Evolutionary conservation across 2,888 invertebrate species (phyloP).

Genomic region (Brachyopa scutellaris): DNA sequence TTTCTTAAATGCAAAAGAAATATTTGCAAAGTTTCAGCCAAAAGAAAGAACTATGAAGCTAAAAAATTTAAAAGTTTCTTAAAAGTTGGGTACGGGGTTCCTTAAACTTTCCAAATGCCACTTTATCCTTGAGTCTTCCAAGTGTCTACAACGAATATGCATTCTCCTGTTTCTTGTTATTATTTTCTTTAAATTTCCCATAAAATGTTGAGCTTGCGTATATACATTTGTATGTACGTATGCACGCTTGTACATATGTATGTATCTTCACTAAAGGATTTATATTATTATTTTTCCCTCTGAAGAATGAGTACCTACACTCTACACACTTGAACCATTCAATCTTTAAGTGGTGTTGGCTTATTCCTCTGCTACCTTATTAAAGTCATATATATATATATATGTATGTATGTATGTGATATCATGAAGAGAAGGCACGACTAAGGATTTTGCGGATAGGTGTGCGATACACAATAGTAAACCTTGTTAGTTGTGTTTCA

Average conservation of each 20-base stretch:
- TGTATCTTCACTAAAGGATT: constrained; percentile 42
- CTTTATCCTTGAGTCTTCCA: constrained; percentile 67
- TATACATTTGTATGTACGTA: too few species aligned
- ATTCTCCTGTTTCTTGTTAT: constrained; percentile 62
- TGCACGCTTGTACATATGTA: too few species aligned
- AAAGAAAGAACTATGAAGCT: constrained; percentile 48
- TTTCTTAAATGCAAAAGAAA: constrained; percentile 65
- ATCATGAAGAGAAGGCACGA: constrained; percentile 42
- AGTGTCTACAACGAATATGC: constrained; percentile 67
- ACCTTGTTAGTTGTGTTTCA: constrained; percentile 35
- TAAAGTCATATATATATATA: too few species aligned
- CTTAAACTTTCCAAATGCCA: constrained; percentile 70
- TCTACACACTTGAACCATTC: constrained; percentile 45
- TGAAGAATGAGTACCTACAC: constrained; percentile 13
- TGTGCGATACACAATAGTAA: constrained; percentile 24
- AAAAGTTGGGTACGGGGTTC: constrained; percentile 61
- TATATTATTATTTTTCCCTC: constrained; percentile 49
- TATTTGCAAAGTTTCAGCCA: constrained; percentile 65
- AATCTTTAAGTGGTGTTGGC: constrained; percentile 42
- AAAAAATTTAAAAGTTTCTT: constrained; percentile 67
- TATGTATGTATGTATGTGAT: too few species aligned
- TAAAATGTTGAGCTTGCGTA: constrained; percentile 42
- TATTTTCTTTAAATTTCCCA: constrained; percentile 68
- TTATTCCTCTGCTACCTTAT: constrained; percentile 39
- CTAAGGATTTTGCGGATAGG: constrained; percentile 6